Base-by-base conservation (phyloP, 2,888 invertebrate genomes). In the Chymomyza procnemis region DNA sequence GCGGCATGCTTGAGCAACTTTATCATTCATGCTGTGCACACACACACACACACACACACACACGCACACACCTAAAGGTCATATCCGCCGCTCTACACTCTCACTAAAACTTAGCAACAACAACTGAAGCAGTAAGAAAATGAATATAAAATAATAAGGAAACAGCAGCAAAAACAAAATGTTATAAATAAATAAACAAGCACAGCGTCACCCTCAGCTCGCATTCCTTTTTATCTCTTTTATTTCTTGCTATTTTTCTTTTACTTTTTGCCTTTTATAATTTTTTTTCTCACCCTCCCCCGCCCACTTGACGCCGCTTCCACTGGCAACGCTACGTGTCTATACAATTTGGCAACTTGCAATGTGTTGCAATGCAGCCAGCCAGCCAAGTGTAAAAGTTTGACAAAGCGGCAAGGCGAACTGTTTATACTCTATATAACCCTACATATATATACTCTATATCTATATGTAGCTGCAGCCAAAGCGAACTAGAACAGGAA, bases 141-240 rank as follows among this genome's bases (percentile, higher is more conserved):
- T 57, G 46, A 63, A 50, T 50, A 58, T 57, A 48, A 64, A 64
- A 58, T 56, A 55, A 56, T 55, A 63, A 56, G 69, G 65, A 64
- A 67, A 66, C 77, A 76, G 73, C 75, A 73, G 79, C 85, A 84
- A 41, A n/a, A 79, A 79, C 74, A 79, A 77, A 85, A 60, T 61
- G 63, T 74, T 74, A 74, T 83, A 85, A 82, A 82, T 75, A 69
- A 79, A 79, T 52, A 74, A 74, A 74, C 67, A 76, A 63, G 74
- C 80, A 69, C 70, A 59, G 54, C 34, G 34, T 48, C 48, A 46
- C 58, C 52, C 48, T 61, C 69, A 26, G 41, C 59, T 55, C 64
- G 64, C 64, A 62, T 58, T 66, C 56, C 34, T 55, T 47, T 41
- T 41, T 3, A 41, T 9, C 12, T 41, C 26, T 16, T 58, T 58